phyloP scores from a whole-genome alignment of 1,140 invertebrate species.

The Paraescarpia echinospica region DNA sequence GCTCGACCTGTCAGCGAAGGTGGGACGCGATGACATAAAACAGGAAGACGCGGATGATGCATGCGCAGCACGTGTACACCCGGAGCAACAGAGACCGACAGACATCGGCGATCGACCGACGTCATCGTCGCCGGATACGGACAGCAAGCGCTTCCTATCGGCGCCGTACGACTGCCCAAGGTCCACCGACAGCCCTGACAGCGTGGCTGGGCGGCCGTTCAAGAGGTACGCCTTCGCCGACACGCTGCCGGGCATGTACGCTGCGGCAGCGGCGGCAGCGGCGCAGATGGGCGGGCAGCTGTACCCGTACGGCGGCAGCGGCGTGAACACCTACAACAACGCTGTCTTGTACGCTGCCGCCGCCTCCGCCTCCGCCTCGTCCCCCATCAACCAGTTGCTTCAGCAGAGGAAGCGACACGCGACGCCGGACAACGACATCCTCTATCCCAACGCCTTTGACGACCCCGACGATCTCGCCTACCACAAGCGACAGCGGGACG shows the following conservation, averaged over 20 bases:
- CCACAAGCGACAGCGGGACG: slow-evolving; percentile 4
- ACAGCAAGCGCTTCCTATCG: neutral
- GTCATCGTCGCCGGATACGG: neutral
- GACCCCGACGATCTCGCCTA: neutral
- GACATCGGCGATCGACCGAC: slow-evolving; percentile 24
- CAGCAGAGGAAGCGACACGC: slow-evolving; percentile 41
- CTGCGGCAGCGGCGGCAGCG: slow-evolving; percentile 25
- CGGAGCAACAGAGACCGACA: slow-evolving; percentile 25
- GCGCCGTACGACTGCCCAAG: neutral
- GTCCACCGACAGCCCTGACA: slow-evolving; percentile 3
- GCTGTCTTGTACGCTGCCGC: slow-evolving; percentile 25
- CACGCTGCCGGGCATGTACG: slow-evolving; percentile 27
- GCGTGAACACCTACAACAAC: slow-evolving; percentile 33
- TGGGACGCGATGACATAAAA: slow-evolving; percentile 14
- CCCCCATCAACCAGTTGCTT: slow-evolving; percentile 46
- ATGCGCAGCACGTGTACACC: slow-evolving; percentile 18
- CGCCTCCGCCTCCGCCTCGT: slow-evolving; percentile 41
- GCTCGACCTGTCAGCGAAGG: slow-evolving; percentile 41
- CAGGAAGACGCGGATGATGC: slow-evolving; percentile 27
- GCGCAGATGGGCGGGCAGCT: slow-evolving; percentile 27
- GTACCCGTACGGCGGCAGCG: slow-evolving; percentile 23
- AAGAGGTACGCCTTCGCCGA: slow-evolving; percentile 38
- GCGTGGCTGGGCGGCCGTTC: slow-evolving; percentile 31
- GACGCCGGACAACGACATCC: neutral
- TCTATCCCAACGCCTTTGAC: neutral